Evolutionary conservation across 2,888 invertebrate species (phyloP).

Genomic region (Limnephilus auricula): DNA sequence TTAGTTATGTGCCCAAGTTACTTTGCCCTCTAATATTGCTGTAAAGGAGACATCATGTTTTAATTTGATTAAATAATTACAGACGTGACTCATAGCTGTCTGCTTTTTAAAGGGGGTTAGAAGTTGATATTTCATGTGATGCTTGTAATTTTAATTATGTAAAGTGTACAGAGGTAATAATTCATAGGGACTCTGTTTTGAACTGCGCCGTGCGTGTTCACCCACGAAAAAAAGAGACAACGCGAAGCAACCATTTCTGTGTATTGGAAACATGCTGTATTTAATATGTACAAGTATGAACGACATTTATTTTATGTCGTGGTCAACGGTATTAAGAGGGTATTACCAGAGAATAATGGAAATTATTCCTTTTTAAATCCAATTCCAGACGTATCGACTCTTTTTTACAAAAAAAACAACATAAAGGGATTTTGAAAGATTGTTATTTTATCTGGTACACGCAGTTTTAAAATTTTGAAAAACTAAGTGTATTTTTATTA

Average conservation of each 20-base stretch:
- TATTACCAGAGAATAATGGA: too few relatives aligned
- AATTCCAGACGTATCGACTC: too few relatives aligned
- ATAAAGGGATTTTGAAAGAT: too few relatives aligned
- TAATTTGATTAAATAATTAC: background rate
- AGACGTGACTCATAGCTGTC: background rate
- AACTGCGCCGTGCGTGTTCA: background rate
- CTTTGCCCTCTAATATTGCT: background rate
- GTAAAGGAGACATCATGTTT: background rate
- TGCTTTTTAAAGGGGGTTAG: background rate
- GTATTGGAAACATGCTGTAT: background rate
- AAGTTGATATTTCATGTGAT: background rate
- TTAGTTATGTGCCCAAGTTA: too few relatives aligned
- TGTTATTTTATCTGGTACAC: too few relatives aligned
- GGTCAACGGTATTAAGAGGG: background rate
- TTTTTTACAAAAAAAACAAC: too few relatives aligned
- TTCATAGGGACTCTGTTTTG: background rate
- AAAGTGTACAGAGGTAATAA: background rate
- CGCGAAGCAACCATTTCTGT: background rate
- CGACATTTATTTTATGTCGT: background rate
- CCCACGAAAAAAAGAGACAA: background rate
- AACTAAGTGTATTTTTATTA: too few relatives aligned
- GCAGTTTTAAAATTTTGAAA: too few relatives aligned
- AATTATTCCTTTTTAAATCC: too few relatives aligned
- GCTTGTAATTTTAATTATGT: background rate
- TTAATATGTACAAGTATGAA: background rate